Conservation (phyloP, 1,140 invertebrate genomes). For the Acromyrmex charruanus region DNA sequence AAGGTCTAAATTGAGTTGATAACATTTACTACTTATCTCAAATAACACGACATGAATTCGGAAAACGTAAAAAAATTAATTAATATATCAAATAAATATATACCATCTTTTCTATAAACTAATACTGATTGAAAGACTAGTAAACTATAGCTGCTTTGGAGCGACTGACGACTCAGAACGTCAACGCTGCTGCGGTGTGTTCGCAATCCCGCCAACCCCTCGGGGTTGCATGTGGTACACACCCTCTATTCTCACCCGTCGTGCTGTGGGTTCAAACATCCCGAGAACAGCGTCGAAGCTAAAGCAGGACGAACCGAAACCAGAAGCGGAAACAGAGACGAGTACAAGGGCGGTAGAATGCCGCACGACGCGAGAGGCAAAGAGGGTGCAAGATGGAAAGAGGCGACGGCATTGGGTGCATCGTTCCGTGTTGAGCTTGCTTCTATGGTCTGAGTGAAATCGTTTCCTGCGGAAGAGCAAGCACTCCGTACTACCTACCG, state of each 20-base stretch:
- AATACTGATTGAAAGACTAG: slow-evolving; percentile 44
- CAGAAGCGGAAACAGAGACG: slow-evolving; percentile 63
- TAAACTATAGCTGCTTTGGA: slow-evolving; percentile 54
- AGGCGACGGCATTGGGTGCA: slow-evolving; percentile 63
- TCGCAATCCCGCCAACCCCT: slow-evolving; percentile 68
- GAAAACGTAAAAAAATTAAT: neutral
- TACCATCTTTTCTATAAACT: neutral
- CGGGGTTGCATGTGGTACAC: slow-evolving; percentile 26
- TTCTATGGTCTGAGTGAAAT: slow-evolving; percentile 62
- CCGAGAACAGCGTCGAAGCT: slow-evolving; percentile 28
- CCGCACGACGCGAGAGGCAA: neutral
- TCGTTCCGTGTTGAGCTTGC: slow-evolving; percentile 69
- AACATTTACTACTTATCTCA: neutral
- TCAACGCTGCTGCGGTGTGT: slow-evolving; percentile 68
- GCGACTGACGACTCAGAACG: slow-evolving; percentile 57
- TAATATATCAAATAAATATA: slow-evolving; percentile 25
- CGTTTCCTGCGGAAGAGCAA: slow-evolving; percentile 67
- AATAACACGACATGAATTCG: neutral
- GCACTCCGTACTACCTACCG: slow-evolving; percentile 67
- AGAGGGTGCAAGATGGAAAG: slow-evolving; percentile 25
- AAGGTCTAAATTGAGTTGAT: neutral
- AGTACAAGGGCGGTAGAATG: slow-evolving; percentile 46
- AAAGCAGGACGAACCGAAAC: slow-evolving; percentile 34
- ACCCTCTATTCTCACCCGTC: slow-evolving; percentile 45
- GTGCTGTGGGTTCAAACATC: slow-evolving; percentile 53